These are phyloP conservation scores for Probaryconus sp. DNA, from an alignment of 1,140 invertebrate genomes.

Conservation along the genomic window DNA sequence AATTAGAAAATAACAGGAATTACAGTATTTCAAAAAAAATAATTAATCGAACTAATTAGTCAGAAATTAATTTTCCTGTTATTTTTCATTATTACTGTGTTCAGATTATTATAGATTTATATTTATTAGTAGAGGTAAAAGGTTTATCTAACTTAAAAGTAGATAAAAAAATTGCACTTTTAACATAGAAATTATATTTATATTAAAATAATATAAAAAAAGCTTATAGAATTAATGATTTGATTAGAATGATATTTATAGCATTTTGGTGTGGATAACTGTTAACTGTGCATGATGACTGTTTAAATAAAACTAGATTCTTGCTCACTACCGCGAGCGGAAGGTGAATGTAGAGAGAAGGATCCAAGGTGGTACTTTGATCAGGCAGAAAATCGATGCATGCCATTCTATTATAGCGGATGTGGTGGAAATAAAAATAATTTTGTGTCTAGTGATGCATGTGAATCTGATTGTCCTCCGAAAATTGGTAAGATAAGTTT, in stretches of 20 bases:
- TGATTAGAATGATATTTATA: background rate
- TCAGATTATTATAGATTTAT: too few relatives aligned
- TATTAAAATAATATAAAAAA: too few relatives aligned
- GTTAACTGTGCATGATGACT: constrained; percentile 72
- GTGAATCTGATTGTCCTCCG: constrained; percentile 88
- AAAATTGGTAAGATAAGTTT: constrained; percentile 84
- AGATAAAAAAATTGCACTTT: too few relatives aligned
- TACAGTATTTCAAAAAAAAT: too few relatives aligned
- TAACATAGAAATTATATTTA: too few relatives aligned
- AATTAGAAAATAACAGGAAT: too few relatives aligned
- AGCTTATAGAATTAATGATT: too few relatives aligned
- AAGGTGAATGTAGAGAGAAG: constrained; percentile 89
- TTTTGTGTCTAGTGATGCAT: constrained; percentile 87
- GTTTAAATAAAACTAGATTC: constrained; percentile 80
- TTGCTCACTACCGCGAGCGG: constrained; percentile 87
- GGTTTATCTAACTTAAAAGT: too few relatives aligned
- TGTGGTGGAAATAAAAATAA: constrained; percentile 94
- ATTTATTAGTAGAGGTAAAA: too few relatives aligned
- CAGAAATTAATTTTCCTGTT: too few relatives aligned
- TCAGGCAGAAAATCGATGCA: constrained; percentile 89
- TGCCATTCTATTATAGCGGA: constrained; percentile 96
- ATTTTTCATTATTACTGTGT: too few relatives aligned
- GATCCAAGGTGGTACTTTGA: constrained; percentile 93
- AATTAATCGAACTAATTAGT: too few relatives aligned
- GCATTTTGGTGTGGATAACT: constrained; percentile 7